Conservation (phyloP, 2,797 vertebrate genomes). For the Epinephelus malabaricus region DNA sequence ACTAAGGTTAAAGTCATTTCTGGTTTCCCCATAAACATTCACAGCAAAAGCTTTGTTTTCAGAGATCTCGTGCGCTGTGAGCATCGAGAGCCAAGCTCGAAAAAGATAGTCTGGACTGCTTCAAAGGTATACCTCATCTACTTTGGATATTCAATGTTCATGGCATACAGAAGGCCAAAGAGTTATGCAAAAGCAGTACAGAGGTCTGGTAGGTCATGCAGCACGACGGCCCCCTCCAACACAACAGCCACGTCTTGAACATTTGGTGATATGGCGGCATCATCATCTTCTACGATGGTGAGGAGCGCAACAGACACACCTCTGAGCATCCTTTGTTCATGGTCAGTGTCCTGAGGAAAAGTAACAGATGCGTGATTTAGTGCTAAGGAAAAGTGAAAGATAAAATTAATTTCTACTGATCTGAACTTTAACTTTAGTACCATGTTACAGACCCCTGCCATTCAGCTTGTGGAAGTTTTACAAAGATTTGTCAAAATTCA, state of each 20-base stretch:
- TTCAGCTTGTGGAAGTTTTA: too few relatives aligned
- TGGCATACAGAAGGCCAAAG: slow-evolving; percentile 9
- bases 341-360: background rate
- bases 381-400: too few relatives aligned
- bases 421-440: too few relatives aligned
- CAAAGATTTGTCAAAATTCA: too few relatives aligned
- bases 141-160: slow-evolving; percentile 22
- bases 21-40: background rate
- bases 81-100: too few relatives aligned
- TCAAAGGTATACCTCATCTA: background rate
- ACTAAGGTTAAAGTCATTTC: background rate
- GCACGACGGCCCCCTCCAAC: slow-evolving; percentile 7
- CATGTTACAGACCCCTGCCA: too few relatives aligned
- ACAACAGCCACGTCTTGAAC: background rate
- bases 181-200: slow-evolving; percentile 8
- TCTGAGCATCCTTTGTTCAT: too few relatives aligned
- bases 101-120: too few relatives aligned
- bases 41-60: background rate
- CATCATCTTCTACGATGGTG: background rate
- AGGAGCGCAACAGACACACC: background rate
- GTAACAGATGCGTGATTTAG: too few relatives aligned
- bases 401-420: too few relatives aligned
- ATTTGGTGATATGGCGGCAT: background rate
- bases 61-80: too few relatives aligned
- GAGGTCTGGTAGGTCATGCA: slow-evolving; percentile 9